Percentiles rank a stretch among this genome's conserved stretches.
These are phyloP conservation scores for Stegastes partitus DNA, from an alignment of 2,113 vertebrate species.

Conservation along the genomic window DNA sequence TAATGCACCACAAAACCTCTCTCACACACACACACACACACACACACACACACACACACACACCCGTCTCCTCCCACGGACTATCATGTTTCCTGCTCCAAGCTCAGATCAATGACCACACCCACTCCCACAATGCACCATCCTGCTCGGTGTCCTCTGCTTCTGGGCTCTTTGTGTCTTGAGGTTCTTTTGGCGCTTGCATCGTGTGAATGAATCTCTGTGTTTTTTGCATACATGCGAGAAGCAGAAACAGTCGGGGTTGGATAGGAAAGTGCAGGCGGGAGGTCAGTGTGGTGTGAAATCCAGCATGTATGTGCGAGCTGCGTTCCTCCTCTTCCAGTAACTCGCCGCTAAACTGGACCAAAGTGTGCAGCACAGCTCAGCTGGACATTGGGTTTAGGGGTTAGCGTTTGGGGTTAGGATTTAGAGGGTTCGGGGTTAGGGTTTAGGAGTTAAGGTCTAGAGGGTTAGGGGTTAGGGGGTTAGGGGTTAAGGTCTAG, in stretches of 20 bases:
- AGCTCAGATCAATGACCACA: slow-evolving; percentile 77
- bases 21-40: neutral
- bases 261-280: slow-evolving; percentile 2
- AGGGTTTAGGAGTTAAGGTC: no score
- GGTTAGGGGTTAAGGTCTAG: no score
- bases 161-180: slow-evolving; percentile 54
- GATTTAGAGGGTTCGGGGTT: no score
- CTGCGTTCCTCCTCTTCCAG: slow-evolving; percentile 62
- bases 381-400: slow-evolving; percentile 28
- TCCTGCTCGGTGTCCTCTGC: slow-evolving; percentile 30
- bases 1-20: slow-evolving; percentile 17
- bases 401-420: no score
- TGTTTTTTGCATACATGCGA: neutral
- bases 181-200: slow-evolving; percentile 21
- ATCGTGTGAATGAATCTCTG: slow-evolving; percentile 4
- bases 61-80: slow-evolving; percentile 67
- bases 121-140: slow-evolving; percentile 74
- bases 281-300: slow-evolving; percentile 76
- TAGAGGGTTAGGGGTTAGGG: no score
- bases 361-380: slow-evolving; percentile 8
- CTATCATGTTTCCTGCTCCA: slow-evolving; percentile 76
- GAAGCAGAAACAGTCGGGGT: neutral
- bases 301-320: slow-evolving; percentile 75
- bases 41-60: slow-evolving; percentile 35
- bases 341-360: slow-evolving; percentile 30